phyloP scores from a whole-genome alignment of 2,113 vertebrate genomes.

The Romanogobio albipinnatus region DNA sequence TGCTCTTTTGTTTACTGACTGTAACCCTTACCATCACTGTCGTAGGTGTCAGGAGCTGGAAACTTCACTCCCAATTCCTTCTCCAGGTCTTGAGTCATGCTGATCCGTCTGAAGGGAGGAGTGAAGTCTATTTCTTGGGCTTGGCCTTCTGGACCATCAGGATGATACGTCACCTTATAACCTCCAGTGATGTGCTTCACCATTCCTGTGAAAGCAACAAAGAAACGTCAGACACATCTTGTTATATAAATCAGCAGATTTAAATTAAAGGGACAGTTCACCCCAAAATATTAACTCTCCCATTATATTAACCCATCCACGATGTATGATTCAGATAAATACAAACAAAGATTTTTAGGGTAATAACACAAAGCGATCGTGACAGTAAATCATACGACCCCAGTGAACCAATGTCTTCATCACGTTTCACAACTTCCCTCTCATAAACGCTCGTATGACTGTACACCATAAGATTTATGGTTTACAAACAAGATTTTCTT shows the following conservation, averaged over 20 bases:
- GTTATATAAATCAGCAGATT: not conserved
- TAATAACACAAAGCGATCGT: too few species aligned
- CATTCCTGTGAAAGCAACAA: conserved; percentile 80
- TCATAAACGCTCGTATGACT: too few species aligned
- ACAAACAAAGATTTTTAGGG: too few species aligned
- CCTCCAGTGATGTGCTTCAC: conserved; percentile 90
- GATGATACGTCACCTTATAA: conserved; percentile 91
- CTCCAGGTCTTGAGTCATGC: conserved; percentile 90
- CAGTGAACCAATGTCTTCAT: too few species aligned
- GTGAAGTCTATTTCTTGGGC: conserved; percentile 92
- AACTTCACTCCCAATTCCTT: conserved; percentile 86
- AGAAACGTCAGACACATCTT: not conserved
- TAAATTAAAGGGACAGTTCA: too few species aligned
- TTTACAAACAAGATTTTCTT: too few species aligned
- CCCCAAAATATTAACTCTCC: too few species aligned
- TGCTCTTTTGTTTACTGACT: not conserved
- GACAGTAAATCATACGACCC: too few species aligned
- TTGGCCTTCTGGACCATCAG: conserved; percentile 89
- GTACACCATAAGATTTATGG: too few species aligned
- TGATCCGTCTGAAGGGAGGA: conserved; percentile 91
- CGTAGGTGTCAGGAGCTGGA: conserved; percentile 79
- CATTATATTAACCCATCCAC: too few species aligned
- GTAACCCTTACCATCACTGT: conserved; percentile 65
- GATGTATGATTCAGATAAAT: too few species aligned
- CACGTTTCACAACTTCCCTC: too few species aligned